Conservation (phyloP, 2,113 vertebrate genomes). For the Mesitornis unicolor region DNA sequence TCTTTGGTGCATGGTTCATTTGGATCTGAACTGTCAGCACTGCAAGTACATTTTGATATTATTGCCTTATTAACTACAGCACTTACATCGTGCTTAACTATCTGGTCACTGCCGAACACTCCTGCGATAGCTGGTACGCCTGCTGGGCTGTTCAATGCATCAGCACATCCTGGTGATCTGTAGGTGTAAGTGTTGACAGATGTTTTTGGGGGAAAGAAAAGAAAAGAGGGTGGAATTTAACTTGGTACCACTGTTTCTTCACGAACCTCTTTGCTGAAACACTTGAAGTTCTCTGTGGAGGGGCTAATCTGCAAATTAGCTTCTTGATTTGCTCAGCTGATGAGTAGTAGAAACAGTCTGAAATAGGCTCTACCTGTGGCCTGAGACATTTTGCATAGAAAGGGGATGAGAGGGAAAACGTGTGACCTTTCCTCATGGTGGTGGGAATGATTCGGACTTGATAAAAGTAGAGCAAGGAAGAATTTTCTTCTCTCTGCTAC, state of each 20-base stretch:
- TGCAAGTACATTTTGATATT: neutral
- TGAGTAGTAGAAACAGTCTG: neutral
- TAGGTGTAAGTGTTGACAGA: neutral
- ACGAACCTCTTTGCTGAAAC: neutral
- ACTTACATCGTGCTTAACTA: neutral
- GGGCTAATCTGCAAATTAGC: neutral
- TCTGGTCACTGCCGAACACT: neutral
- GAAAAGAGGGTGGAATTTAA: neutral
- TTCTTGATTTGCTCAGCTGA: neutral
- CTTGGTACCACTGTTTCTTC: neutral
- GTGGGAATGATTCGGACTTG: neutral
- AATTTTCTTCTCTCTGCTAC: neutral
- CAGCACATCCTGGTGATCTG: slow-evolving; percentile 23
- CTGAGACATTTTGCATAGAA: neutral
- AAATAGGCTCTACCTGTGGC: neutral
- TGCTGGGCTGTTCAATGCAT: slow-evolving; percentile 43
- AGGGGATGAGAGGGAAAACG: neutral
- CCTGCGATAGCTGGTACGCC: neutral
- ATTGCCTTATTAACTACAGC: neutral
- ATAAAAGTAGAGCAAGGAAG: neutral
- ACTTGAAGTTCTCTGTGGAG: neutral
- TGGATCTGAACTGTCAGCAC: neutral
- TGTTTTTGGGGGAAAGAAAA: neutral
- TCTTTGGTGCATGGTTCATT: neutral
- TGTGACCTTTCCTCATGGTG: neutral